These are phyloP conservation scores for Apamea monoglypha DNA, from an alignment of 2,888 invertebrate species.

Conservation along the genomic window DNA sequence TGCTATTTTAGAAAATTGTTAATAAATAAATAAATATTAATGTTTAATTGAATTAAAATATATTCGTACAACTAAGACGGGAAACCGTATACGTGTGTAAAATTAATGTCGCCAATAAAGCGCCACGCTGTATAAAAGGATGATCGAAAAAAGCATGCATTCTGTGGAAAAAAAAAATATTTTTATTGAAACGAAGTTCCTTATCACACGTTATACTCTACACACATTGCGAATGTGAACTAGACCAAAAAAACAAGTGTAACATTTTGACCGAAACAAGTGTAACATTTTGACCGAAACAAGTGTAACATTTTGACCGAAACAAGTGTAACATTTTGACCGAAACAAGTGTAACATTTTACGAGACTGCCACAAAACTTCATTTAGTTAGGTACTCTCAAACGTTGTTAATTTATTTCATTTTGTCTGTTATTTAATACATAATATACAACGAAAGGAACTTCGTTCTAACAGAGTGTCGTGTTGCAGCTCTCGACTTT, in stretches of 20 bases:
- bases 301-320: no score
- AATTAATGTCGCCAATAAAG: no score
- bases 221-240: background rate
- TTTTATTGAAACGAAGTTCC: background rate
- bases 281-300: background rate
- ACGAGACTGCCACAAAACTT: background rate
- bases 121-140: no score
- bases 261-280: background rate
- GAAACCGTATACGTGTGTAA: no score
- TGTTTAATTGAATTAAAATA: no score
- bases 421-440: background rate
- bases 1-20: no score
- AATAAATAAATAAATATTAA: no score
- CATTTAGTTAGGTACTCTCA: background rate
- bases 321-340: no score
- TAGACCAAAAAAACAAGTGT: background rate
- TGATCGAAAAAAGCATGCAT: background rate
- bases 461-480: background rate
- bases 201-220: no score
- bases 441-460: background rate
- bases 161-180: background rate
- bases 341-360: background rate
- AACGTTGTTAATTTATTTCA: background rate
- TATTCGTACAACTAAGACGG: no score
- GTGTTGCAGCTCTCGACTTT: background rate